These are phyloP conservation scores for Polydesmus complanatus DNA, from an alignment of 2,888 invertebrate genomes.

Conservation along the genomic window DNA sequence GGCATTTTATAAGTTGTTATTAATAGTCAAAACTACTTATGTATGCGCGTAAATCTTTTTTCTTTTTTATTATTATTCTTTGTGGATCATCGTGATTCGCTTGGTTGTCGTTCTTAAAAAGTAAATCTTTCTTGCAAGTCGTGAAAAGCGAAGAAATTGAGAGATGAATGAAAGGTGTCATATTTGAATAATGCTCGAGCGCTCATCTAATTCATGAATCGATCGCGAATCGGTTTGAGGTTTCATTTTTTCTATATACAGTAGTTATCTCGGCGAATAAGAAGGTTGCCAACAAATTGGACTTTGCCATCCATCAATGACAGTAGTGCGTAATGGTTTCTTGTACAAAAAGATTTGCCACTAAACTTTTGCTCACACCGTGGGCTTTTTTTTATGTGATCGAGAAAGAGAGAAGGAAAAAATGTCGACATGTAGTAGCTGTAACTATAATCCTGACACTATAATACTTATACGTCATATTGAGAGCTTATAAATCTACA, in stretches of 20 bases:
- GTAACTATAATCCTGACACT: neutral
- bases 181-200: neutral
- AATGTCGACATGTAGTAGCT: neutral
- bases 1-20: too few species aligned
- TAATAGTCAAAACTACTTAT: too few species aligned
- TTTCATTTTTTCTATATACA: neutral
- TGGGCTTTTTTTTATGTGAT: neutral
- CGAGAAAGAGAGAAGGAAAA: neutral
- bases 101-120: too few species aligned
- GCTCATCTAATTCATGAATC: neutral
- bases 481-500: neutral
- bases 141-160: neutral
- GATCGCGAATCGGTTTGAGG: neutral
- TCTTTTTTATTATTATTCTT: too few species aligned
- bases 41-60: neutral
- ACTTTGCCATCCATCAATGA: neutral
- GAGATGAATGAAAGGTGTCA: neutral
- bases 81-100: too few species aligned
- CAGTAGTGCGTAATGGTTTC: neutral
- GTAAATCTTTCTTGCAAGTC: neutral
- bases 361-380: neutral
- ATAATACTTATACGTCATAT: neutral
- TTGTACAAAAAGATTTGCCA: neutral
- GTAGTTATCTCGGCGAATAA: neutral
- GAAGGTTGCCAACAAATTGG: neutral